These are phyloP conservation scores for Pogonus chalceus DNA, from an alignment of 1,140 invertebrate genomes.

Conservation along the genomic window DNA sequence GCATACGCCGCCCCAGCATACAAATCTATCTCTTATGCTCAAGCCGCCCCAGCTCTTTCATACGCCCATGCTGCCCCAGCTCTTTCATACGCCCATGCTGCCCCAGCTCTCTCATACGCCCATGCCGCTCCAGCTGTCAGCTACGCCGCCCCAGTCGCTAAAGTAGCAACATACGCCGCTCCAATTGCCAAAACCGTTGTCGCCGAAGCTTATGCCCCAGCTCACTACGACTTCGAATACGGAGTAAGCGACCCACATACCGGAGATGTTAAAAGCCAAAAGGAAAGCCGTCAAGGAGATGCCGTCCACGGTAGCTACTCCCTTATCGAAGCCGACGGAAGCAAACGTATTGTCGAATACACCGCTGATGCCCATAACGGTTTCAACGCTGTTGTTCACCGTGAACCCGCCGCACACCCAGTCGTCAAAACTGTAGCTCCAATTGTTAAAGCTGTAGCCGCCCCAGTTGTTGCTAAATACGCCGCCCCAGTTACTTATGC, in stretches of 20 bases:
- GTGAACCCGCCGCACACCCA: neutral
- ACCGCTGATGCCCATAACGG: constrained; percentile 45
- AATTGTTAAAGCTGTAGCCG: constrained; percentile 10
- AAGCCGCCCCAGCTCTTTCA: constrained; percentile 14
- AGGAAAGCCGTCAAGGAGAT: constrained; percentile 43
- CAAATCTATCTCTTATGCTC: constrained; percentile 12
- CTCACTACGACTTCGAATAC: constrained; percentile 45
- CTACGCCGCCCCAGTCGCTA: constrained; percentile 30
- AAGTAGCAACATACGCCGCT: constrained; percentile 14
- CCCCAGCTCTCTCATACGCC: neutral
- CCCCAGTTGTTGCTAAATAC: constrained; percentile 5
- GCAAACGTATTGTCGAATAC: constrained; percentile 45
- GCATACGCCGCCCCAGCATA: constrained; percentile 10
- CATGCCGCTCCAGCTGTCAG: neutral
- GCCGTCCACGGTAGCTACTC: constrained; percentile 49
- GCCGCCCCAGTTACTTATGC: constrained; percentile 1
- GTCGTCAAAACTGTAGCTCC: constrained; percentile 13
- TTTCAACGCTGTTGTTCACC: constrained; percentile 29
- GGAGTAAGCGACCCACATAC: constrained; percentile 40
- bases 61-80: constrained; percentile 7
- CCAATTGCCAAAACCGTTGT: constrained; percentile 26
- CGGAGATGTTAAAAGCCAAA: constrained; percentile 41
- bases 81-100: neutral
- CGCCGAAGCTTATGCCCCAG: constrained; percentile 25
- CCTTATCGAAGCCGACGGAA: constrained; percentile 45